phyloP scores from a whole-genome alignment of 2,113 vertebrate species.

The Notechis scutatus region DNA sequence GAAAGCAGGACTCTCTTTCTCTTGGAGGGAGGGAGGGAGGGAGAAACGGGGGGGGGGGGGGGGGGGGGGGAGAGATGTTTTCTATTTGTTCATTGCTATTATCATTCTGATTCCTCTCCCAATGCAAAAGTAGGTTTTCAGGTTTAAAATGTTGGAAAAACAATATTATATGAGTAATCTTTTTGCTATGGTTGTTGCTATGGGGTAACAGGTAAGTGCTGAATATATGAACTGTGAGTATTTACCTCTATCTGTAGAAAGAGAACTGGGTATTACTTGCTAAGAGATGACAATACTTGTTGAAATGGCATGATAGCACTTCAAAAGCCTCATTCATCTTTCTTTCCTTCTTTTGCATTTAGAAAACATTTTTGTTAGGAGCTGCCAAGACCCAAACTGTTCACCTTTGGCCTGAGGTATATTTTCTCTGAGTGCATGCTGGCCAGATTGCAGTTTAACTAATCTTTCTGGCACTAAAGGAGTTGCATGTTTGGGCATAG shows the following conservation, averaged over 20 bases:
- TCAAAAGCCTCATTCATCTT: background rate
- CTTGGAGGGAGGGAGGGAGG: too few relatives aligned
- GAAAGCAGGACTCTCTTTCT: too few relatives aligned
- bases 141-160: background rate
- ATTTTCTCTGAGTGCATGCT: background rate
- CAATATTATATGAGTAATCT: background rate
- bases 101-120: background rate
- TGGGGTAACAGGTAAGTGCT: background rate
- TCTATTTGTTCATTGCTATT: background rate
- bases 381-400: background rate
- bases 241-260: background rate
- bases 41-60: too few relatives aligned
- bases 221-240: background rate
- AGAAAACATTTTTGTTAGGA: background rate
- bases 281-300: background rate
- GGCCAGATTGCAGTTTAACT: background rate
- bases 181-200: background rate
- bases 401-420: background rate
- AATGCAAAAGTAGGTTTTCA: background rate
- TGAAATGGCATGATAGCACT: background rate
- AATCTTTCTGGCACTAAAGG: background rate
- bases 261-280: background rate
- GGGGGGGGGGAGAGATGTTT: too few relatives aligned
- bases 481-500: background rate
- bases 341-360: background rate